Percentiles rank a stretch among this genome's conserved stretches.
phyloP scores from a whole-genome alignment of 2,797 vertebrate species.

The Fringilla coelebs region DNA sequence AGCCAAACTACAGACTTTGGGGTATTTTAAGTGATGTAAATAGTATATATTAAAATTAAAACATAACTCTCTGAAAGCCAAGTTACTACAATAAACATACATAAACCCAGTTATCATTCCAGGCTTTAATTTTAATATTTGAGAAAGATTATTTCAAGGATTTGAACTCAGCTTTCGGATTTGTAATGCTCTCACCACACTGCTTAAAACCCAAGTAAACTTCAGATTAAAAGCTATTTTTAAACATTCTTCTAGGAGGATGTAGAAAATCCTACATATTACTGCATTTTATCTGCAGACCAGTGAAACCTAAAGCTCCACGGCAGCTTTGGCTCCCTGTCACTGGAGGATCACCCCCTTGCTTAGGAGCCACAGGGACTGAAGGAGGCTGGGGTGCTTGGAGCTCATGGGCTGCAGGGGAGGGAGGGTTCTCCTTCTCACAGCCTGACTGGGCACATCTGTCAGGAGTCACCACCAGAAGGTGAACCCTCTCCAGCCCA shows the following conservation, averaged over 20 bases:
- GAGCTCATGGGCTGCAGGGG: neutral
- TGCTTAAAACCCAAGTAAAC: neutral
- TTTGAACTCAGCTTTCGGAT: neutral
- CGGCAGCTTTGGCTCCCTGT: neutral
- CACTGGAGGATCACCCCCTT: neutral
- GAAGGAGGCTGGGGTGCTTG: fast-evolving
- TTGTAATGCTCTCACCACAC: neutral
- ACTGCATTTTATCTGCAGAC: neutral
- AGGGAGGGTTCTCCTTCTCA: fast-evolving
- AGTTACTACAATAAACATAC: neutral
- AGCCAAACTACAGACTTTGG: neutral
- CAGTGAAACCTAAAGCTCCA: neutral
- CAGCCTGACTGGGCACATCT: neutral
- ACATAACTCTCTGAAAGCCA: neutral
- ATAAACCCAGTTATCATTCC: neutral
- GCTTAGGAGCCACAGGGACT: neutral
- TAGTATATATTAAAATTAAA: neutral
- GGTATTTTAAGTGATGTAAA: neutral
- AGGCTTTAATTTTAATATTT: neutral
- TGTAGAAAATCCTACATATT: neutral
- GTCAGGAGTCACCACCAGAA: too few species aligned
- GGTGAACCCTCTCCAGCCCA: neutral
- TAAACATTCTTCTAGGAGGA: neutral
- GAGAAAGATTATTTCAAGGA: neutral
- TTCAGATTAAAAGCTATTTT: neutral